Conservation (phyloP, 1,140 invertebrate genomes). For the Rhyzopertha dominica region DNA sequence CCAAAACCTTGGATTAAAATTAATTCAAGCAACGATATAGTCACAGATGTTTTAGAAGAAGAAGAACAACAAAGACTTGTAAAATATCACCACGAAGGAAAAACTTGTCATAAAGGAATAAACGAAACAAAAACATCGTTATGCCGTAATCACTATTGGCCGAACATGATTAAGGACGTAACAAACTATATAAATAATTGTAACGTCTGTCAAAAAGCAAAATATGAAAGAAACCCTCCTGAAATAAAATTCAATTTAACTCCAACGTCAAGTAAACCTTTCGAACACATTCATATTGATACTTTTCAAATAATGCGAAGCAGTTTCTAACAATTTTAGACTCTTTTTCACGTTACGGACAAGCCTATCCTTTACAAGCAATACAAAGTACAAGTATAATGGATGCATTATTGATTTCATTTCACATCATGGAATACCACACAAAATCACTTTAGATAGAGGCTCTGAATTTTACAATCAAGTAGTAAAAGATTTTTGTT, state of each 20-base stretch:
- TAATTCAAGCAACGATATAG: slow-evolving; percentile 9
- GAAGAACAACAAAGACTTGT: slow-evolving; percentile 6
- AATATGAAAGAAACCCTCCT: slow-evolving; percentile 9
- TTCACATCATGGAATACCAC: too few species aligned
- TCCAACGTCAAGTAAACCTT: slow-evolving; percentile 12
- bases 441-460: too few species aligned
- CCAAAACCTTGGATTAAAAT: too few species aligned
- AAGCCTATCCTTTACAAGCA: too few species aligned
- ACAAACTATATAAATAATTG: slow-evolving; percentile 9
- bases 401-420: too few species aligned
- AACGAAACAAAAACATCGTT: slow-evolving; percentile 8
- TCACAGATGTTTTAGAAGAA: slow-evolving; percentile 3
- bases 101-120: slow-evolving; percentile 3
- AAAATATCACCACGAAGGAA: slow-evolving; percentile 8
- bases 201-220: slow-evolving; percentile 7
- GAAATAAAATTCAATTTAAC: slow-evolving; percentile 14
- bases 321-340: too few species aligned
- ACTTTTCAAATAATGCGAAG: too few species aligned
- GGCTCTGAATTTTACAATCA: too few species aligned
- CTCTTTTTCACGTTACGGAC: too few species aligned
- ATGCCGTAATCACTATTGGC: slow-evolving; percentile 7
- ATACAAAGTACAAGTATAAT: too few species aligned
- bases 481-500: too few species aligned
- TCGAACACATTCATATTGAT: slow-evolving; percentile 17
- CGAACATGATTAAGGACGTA: slow-evolving; percentile 4